Base-by-base conservation (phyloP, 2,888 invertebrate genomes). In the Cryptophagus acutangulus region DNA sequence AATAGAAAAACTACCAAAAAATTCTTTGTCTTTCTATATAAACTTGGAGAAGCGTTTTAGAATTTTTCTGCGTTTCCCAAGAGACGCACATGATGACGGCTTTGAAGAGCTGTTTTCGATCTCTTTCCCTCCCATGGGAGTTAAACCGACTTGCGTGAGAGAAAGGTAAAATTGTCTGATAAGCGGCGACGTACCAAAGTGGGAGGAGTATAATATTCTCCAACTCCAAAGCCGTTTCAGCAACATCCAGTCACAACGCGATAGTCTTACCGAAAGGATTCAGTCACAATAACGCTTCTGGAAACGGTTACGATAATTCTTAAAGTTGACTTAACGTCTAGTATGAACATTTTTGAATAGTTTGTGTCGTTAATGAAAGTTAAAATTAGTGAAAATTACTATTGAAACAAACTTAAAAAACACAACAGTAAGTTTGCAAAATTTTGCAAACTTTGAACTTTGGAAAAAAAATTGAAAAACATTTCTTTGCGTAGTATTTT, bases 181-280 rank as follows among this genome's bases (percentile, higher is more conserved):
- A 61, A 62, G 61, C 61, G 59, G 61, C 58, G 57, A 58, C 62
- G 55, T 57, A 54, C 57, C 49, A 49, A 59, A 62, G 58, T 63
- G 66, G 67, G 67, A 63, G 67, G 65, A 66, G 67, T 63, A 51
- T 57, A 59, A 54, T 50, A 52, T 52, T 58, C 55, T 52, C 49
- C 57, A 59, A 52, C 54, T 53, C 53, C 54, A 31, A 31, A 53
- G 55, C 60, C 59, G 58, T 59, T 57, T 57, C 59, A 51, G 53
- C 57, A 54, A 51, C 55, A 57, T 58, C 58, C 58, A 63, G 64
- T 66, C 50, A 43, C 46, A 48, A 43, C 55, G 55, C 56, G 61
- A 49, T 60, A 53, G 40, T 51, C 51, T 14, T 15, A 10, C 12
- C 3, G 31, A 15, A 8, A 13, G 31, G 31, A 31, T 12, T 31